Conservation (phyloP, 2,888 invertebrate genomes). For the Arrhopalites spinosus region DNA sequence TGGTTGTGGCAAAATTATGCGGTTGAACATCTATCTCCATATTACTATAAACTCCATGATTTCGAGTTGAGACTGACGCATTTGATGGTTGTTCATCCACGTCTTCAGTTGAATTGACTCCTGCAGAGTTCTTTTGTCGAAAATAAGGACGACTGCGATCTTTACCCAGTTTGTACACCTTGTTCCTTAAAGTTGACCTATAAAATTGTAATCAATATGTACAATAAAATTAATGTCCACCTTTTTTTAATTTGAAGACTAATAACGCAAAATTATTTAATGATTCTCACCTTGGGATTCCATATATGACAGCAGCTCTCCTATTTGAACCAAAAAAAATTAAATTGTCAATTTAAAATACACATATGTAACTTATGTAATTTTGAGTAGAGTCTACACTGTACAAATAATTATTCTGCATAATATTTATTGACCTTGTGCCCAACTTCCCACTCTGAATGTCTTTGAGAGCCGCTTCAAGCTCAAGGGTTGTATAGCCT, state of each 20-base stretch:
- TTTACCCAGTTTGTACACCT: slow-evolving; percentile 79
- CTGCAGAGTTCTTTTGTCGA: slow-evolving; percentile 31
- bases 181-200: slow-evolving; percentile 92
- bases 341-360: background rate
- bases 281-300: slow-evolving; percentile 70
- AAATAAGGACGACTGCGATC: slow-evolving; percentile 62
- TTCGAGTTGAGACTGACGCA: background rate
- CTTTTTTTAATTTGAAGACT: too few species aligned
- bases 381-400: background rate
- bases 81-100: slow-evolving; percentile 27
- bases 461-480: slow-evolving; percentile 90
- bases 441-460: slow-evolving; percentile 92
- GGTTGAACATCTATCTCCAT: background rate
- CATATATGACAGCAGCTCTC: slow-evolving; percentile 92
- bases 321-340: slow-evolving; percentile 28
- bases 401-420: background rate
- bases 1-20: slow-evolving; percentile 6
- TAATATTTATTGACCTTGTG: slow-evolving; percentile 73
- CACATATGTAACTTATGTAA: background rate
- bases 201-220: too few species aligned
- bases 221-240: too few species aligned
- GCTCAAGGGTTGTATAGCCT: slow-evolving; percentile 90
- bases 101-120: background rate
- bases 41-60: background rate
- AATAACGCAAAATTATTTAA: too few species aligned